Evolutionary conservation across 2,113 vertebrate genomes (phyloP).

Genomic region (Forbesichthys agassizii): DNA sequence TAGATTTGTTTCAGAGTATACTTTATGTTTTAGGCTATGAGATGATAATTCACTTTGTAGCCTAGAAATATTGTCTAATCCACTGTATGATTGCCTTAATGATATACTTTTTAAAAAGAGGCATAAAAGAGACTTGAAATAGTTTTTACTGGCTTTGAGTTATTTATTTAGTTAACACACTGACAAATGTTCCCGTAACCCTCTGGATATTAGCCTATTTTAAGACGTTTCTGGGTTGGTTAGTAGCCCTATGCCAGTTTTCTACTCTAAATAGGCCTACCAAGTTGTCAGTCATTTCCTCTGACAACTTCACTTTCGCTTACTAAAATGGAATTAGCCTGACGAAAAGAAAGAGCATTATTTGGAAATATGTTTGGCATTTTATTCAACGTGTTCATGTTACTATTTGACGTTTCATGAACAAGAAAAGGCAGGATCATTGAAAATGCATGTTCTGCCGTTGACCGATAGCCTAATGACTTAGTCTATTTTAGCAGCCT

Average conservation of each 20-base stretch:
- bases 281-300: too few species aligned
- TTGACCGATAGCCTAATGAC: conserved; percentile 46
- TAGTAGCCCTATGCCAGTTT: too few species aligned
- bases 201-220: too few species aligned
- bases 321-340: too few species aligned
- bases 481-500: conserved; percentile 81
- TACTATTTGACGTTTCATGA: too few species aligned
- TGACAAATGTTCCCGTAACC: neutral
- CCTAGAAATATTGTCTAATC: conserved; percentile 85
- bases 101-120: conserved; percentile 89
- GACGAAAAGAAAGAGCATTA: too few species aligned
- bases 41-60: conserved; percentile 88
- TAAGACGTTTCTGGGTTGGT: too few species aligned
- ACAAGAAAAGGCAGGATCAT: neutral
- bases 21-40: conserved; percentile 84
- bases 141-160: conserved; percentile 77
- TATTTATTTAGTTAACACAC: conserved; percentile 65
- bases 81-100: conserved; percentile 91
- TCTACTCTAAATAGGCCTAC: too few species aligned
- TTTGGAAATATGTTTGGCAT: too few species aligned
- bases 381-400: too few species aligned
- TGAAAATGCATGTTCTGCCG: conserved; percentile 10
- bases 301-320: too few species aligned
- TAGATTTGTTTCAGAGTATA: conserved; percentile 84
- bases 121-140: conserved; percentile 86